Percentiles rank a stretch among this genome's conserved stretches.
Conservation (phyloP, 23 tunicate genomes). For the Phallusia fumigata region DNA sequence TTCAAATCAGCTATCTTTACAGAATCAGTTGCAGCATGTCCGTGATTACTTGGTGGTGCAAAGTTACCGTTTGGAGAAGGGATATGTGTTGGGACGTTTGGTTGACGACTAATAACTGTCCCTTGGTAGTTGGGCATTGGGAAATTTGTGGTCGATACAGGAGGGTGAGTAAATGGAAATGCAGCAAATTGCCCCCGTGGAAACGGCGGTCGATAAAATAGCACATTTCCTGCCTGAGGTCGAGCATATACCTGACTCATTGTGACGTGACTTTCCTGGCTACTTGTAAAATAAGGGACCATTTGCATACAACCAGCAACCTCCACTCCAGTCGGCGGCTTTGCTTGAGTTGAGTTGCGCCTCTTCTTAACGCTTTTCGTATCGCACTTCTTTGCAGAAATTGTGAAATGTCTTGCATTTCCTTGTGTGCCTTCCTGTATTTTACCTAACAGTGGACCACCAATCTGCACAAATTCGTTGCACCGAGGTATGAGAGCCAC, state of each 20-base stretch:
- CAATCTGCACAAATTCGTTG: slow-evolving; percentile 5
- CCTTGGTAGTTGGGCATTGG: not conserved
- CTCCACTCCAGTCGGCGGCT: not conserved
- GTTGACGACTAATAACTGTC: not conserved
- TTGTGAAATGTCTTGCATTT: not conserved
- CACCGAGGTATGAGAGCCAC: not conserved
- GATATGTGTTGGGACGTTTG: not conserved
- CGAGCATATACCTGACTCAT: not conserved
- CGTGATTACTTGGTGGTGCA: not conserved
- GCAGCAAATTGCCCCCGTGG: not conserved
- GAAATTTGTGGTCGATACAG: not conserved
- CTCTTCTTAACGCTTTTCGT: not conserved
- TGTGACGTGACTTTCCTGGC: not conserved
- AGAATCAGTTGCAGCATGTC: not conserved
- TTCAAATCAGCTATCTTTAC: not conserved
- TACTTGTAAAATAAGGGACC: too few species aligned
- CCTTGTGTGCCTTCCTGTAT: not conserved
- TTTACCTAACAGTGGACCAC: not conserved
- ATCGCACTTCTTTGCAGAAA: not conserved
- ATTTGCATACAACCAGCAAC: too few species aligned
- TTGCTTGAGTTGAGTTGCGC: not conserved
- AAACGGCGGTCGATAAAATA: slow-evolving; percentile 5
- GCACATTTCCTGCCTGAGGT: not conserved
- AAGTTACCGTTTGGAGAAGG: not conserved
- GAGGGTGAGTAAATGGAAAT: not conserved